Percentiles rank a stretch among this genome's conserved stretches.
phyloP scores from a whole-genome alignment of 1,140 invertebrate species.

The Belonocnema kinseyi region DNA sequence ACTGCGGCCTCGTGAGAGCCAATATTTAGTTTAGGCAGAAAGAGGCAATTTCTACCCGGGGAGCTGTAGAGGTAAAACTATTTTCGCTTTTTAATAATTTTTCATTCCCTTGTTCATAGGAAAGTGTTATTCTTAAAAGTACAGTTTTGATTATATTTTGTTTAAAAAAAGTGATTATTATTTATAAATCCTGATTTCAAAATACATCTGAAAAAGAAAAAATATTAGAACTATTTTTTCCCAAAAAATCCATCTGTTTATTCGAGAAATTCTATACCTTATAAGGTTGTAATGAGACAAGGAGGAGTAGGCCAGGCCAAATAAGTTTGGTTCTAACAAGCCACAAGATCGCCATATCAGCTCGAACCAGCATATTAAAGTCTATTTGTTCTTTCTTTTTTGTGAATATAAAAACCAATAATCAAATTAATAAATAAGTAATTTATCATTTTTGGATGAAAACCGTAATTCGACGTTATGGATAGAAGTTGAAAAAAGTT shows the following conservation, averaged over 20 bases:
- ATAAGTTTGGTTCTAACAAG: constrained; percentile 61
- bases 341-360: constrained; percentile 30
- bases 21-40: too few species aligned
- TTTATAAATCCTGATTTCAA: background rate
- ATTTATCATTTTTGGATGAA: background rate
- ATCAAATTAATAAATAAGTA: too few species aligned
- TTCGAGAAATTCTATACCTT: constrained; percentile 53
- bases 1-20: too few species aligned
- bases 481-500: too few species aligned
- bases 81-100: too few species aligned
- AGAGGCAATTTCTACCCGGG: too few species aligned
- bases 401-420: too few species aligned
- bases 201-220: background rate
- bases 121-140: background rate
- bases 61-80: too few species aligned
- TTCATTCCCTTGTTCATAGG: too few species aligned
- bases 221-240: constrained; percentile 48
- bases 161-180: background rate
- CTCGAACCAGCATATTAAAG: background rate
- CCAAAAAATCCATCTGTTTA: constrained; percentile 57
- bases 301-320: constrained; percentile 56
- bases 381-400: background rate
- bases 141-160: background rate
- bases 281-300: constrained; percentile 52
- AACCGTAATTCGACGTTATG: background rate